A percentile compares a stretch with the other conserved stretches of the same genome.
These are phyloP conservation scores for Xestia xanthographa DNA, from an alignment of 2,888 invertebrate species.

Conservation along the genomic window DNA sequence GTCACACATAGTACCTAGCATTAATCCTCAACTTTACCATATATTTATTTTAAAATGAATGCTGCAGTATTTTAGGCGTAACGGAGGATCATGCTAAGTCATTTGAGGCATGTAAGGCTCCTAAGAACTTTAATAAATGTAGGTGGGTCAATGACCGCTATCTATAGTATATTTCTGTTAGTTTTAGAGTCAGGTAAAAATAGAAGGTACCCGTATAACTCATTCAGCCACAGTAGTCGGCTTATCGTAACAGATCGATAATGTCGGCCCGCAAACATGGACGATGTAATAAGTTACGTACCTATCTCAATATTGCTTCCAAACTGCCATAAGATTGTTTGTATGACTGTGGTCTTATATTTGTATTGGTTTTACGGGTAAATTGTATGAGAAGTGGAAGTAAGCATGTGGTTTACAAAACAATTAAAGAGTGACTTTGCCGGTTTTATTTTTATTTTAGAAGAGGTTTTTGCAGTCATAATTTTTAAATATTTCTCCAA, in stretches of 20 bases:
- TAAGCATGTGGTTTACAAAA: not conserved
- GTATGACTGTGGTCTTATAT: not conserved
- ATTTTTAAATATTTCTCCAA: not conserved
- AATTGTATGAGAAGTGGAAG: not conserved
- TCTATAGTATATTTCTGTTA: not conserved
- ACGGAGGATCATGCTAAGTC: too few species aligned
- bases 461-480: not conserved
- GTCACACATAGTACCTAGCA: too few species aligned
- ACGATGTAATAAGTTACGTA: slow-evolving; percentile 28
- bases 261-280: slow-evolving; percentile 7
- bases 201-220: not conserved
- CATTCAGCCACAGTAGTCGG: not conserved
- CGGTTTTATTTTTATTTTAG: not conserved
- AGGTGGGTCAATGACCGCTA: too few species aligned
- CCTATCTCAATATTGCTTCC: slow-evolving; percentile 27
- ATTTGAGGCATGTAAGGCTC: too few species aligned
- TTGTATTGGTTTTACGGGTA: not conserved
- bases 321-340: not conserved
- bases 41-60: too few species aligned
- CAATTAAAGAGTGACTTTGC: not conserved
- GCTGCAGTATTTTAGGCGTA: too few species aligned
- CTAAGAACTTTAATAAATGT: too few species aligned
- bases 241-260: slow-evolving; percentile 35
- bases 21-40: too few species aligned
- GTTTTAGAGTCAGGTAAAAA: not conserved